phyloP scores from a whole-genome alignment of 2,888 invertebrate genomes.

The Scaeva pyrastri region DNA sequence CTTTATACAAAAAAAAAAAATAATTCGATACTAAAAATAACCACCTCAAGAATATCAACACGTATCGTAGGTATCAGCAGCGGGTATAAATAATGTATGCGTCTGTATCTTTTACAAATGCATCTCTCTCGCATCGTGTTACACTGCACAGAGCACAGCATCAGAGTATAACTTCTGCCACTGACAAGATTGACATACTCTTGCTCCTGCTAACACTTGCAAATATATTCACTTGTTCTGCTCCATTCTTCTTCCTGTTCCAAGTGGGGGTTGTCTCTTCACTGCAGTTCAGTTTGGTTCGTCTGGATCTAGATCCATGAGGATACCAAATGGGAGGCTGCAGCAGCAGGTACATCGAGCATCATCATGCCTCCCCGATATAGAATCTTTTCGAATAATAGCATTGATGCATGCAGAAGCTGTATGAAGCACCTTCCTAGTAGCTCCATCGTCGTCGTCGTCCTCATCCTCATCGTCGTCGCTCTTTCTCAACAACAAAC shows the following conservation, averaged over 20 bases:
- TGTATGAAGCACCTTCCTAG: conserved; percentile 31
- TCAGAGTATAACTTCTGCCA: conserved; percentile 15
- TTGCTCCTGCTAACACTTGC: conserved; percentile 37
- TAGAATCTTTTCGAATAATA: conserved; percentile 42
- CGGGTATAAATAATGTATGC: conserved; percentile 42
- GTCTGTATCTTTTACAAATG: conserved; percentile 66
- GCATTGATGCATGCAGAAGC: conserved; percentile 47
- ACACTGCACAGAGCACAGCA: conserved; percentile 17
- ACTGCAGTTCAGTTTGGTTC: too few relatives aligned
- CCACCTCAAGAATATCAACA: conserved; percentile 60
- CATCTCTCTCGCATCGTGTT: conserved; percentile 63
- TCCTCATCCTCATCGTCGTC: too few relatives aligned
- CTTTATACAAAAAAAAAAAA: conserved; percentile 27
- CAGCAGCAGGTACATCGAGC: neutral
- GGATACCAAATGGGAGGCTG: conserved; percentile 32
- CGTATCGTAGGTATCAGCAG: conserved; percentile 36
- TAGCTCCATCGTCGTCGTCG: too few relatives aligned
- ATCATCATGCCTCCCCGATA: neutral
- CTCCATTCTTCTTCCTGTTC: conserved; percentile 52
- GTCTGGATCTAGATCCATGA: conserved; percentile 44
- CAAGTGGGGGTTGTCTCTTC: conserved; percentile 26
- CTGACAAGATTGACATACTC: conserved; percentile 1
- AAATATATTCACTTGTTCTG: conserved; percentile 58
- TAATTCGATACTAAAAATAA: conserved; percentile 65
- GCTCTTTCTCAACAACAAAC: conserved; percentile 29